A percentile compares a stretch with the other conserved stretches of the same genome.
Evolutionary conservation across 2,888 invertebrate species (phyloP).

Genomic region (Glyphotaelius pellucidus): DNA sequence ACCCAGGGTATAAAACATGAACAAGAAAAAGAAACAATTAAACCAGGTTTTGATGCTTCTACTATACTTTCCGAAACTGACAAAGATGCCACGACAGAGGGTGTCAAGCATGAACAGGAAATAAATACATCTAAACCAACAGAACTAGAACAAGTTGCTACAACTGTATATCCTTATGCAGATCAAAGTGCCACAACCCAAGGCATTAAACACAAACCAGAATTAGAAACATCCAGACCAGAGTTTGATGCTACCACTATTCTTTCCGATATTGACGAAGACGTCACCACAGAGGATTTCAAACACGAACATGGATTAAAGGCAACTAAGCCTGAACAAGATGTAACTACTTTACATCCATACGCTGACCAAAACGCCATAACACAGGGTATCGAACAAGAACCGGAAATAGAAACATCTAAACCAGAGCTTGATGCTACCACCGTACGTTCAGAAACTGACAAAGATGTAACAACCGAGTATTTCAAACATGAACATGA

Average conservation of each 20-base stretch:
- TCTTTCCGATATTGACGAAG: not conserved
- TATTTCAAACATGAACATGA: constrained; percentile 43
- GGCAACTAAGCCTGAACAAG: constrained; percentile 23
- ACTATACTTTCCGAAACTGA: not conserved
- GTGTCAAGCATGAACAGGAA: not conserved
- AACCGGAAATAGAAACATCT: not conserved
- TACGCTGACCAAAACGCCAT: not conserved
- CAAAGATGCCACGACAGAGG: constrained; percentile 16
- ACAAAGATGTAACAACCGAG: not conserved
- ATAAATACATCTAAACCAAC: not conserved
- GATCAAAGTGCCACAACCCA: not conserved
- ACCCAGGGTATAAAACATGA: not conserved
- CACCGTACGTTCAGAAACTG: not conserved
- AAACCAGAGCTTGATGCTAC: not conserved
- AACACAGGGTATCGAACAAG: not conserved
- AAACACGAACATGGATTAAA: not conserved
- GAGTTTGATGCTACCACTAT: not conserved
- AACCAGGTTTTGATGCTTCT: not conserved
- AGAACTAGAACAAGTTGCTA: too few relatives aligned
- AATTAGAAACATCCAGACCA: not conserved
- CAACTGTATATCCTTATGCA: not conserved
- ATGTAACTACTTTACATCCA: not conserved
- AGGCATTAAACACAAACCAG: not conserved
- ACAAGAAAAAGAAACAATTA: not conserved
- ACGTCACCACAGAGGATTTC: not conserved